Percentiles rank a stretch among this genome's conserved stretches.
phyloP scores from a whole-genome alignment of 2,888 invertebrate species.

The Tiphia femorata region DNA sequence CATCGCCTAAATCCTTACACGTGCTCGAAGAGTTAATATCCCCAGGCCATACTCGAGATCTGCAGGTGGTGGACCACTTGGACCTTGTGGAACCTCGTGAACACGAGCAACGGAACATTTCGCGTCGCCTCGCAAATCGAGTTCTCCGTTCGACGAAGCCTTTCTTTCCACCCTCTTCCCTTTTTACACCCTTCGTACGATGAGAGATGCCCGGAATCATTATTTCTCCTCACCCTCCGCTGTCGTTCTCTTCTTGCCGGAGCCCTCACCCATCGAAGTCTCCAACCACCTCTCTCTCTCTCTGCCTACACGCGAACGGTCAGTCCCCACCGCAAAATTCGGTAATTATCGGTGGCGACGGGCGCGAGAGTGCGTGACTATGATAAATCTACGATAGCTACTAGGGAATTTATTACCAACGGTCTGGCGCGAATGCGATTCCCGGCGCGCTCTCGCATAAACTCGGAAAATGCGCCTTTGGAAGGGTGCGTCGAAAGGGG shows the following conservation, averaged over 20 bases:
- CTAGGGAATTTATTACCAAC: slow-evolving; percentile 57
- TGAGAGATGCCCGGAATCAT: slow-evolving; percentile 34
- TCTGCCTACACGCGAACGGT: slow-evolving; percentile 15
- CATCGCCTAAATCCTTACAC: no score
- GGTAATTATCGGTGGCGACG: slow-evolving; percentile 53
- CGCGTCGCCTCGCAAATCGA: slow-evolving; percentile 13
- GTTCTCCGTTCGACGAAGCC: slow-evolving; percentile 3
- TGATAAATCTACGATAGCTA: slow-evolving; percentile 60
- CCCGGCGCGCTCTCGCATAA: slow-evolving; percentile 22
- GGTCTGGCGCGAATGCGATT: slow-evolving; percentile 59
- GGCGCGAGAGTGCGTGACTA: slow-evolving; percentile 58
- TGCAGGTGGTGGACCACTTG: no score
- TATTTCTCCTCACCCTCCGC: slow-evolving; percentile 35
- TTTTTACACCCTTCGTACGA: slow-evolving; percentile 21
- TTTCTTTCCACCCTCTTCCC: not conserved
- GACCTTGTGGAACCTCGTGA: no score
- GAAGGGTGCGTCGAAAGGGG: slow-evolving; percentile 35
- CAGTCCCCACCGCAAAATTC: slow-evolving; percentile 44
- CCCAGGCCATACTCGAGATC: no score
- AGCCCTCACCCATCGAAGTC: slow-evolving; percentile 5
- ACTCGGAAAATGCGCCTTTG: slow-evolving; percentile 5
- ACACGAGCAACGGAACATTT: no score
- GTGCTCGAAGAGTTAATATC: no score
- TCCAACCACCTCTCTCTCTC: not conserved
- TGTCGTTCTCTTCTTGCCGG: not conserved